Base-by-base conservation (phyloP, 2,888 invertebrate genomes). In the Acrocyrtus sp. region DNA sequence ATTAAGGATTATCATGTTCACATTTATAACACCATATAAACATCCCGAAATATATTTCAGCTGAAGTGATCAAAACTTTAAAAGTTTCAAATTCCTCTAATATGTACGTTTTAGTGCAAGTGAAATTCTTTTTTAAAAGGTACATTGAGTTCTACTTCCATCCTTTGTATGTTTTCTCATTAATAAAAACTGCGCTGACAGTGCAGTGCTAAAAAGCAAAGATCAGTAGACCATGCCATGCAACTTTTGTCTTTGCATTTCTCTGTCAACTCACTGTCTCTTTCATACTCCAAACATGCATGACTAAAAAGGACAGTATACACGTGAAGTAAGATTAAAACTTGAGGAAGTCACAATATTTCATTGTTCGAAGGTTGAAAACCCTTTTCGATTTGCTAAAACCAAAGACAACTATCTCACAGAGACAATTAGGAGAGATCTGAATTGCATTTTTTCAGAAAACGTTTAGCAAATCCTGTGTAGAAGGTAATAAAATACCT, bases 211-310 rank as follows among this genome's bases (percentile, higher is more conserved):
- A 39, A 26, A 53, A 63, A 50, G 3, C 41, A 51, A 26, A 63
- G 53, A 26, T 63, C 62, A 53, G 51, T 43, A 27, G 53, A 63
- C 53, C 62, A 24, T 51, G 53, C 22, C 34, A 41, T 8, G 15
- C 5, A 6, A 27, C 53, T 53, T 63, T 63, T 63, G 62, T 63
- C 53, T 63, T 53, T 41, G 53, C 53, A 43, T 63, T 53, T 63
- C 43, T n/a, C n/a, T n/a, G n/a, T n/a, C n/a, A n/a, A n/a, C n/a
- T n/a, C n/a, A n/a, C n/a, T n/a, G n/a, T 63, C 53, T 22, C 50
- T 48, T 53, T 53, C 53, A 19, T 17, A 17, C 41, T 41, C 17
- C 6, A 34, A 12, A 6, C 34, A 12, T 34, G 34, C n/a, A 41
- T 15, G n/a, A 41, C 41, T n/a, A 41, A 41, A 34, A 41, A 41